A percentile compares a stretch with the other conserved stretches of the same genome.
phyloP scores from a whole-genome alignment of 2,113 vertebrate species.

The Eulemur rufifrons region DNA sequence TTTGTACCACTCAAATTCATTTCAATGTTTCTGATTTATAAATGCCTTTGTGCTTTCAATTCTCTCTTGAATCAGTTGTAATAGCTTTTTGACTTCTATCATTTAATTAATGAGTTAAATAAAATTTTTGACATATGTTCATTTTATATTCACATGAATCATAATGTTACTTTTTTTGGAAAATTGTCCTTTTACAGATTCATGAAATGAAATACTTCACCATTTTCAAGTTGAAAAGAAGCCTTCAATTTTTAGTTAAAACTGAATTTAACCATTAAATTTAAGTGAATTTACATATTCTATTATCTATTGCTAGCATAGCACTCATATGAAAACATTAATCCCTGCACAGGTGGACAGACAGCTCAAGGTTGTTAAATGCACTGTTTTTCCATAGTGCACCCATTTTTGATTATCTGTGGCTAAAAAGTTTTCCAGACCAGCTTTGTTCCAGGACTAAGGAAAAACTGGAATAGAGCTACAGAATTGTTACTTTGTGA shows the following conservation, averaged over 20 bases:
- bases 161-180: neutral
- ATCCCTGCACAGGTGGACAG: neutral
- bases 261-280: slow-evolving; percentile 45
- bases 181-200: slow-evolving; percentile 27
- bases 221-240: slow-evolving; percentile 45
- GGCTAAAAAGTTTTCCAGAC: neutral
- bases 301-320: slow-evolving; percentile 8
- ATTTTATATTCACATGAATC: slow-evolving; percentile 52
- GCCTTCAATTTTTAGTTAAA: slow-evolving; percentile 46
- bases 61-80: neutral
- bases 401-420: neutral
- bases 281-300: slow-evolving; percentile 27
- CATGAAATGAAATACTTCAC: slow-evolving; percentile 50
- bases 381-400: neutral
- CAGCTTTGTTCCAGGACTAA: neutral
- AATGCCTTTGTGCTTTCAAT: neutral
- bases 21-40: slow-evolving; percentile 27
- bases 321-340: neutral
- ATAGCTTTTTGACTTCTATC: neutral
- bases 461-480: neutral
- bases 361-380: neutral
- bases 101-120: slow-evolving; percentile 52
- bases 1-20: neutral
- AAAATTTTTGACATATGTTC: slow-evolving; percentile 53
- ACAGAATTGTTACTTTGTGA: neutral